A percentile compares a stretch with the other conserved stretches of the same genome.
Evolutionary conservation across 1,140 invertebrate species (phyloP).

Genomic region (Mycetomoellerius zeteki): DNA sequence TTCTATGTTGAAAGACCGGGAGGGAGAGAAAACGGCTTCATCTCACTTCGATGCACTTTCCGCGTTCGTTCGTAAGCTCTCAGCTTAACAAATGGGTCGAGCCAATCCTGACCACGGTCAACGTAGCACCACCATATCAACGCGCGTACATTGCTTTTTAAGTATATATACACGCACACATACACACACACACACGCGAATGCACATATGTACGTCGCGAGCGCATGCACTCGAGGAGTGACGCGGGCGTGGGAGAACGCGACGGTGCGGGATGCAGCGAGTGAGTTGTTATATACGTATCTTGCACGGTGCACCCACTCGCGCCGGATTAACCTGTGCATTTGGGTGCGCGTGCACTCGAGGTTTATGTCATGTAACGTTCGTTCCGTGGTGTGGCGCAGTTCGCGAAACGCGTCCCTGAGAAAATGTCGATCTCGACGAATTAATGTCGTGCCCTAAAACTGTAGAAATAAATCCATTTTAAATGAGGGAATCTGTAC

Average conservation of each 20-base stretch:
- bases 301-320: conserved; percentile 58
- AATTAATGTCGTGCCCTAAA: not conserved
- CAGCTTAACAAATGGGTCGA: conserved; percentile 72
- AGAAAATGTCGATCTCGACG: conserved; percentile 8
- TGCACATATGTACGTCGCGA: conserved; percentile 12
- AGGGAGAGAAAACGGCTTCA: not conserved
- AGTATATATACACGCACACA: not conserved
- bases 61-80: conserved; percentile 39
- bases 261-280: conserved; percentile 26
- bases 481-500: not conserved
- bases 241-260: not conserved
- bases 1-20: not conserved
- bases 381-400: conserved; percentile 14
- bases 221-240: conserved; percentile 11
- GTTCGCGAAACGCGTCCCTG: not conserved
- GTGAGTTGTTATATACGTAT: conserved; percentile 19
- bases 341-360: conserved; percentile 64
- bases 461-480: not conserved
- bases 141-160: conserved; percentile 57
- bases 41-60: conserved; percentile 21
- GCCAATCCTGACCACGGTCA: conserved; percentile 77
- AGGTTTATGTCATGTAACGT: not conserved
- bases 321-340: conserved; percentile 60
- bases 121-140: conserved; percentile 61
- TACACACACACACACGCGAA: not conserved